Conservation (phyloP, 2,888 invertebrate species). For the Drosophila conformis region DNA sequence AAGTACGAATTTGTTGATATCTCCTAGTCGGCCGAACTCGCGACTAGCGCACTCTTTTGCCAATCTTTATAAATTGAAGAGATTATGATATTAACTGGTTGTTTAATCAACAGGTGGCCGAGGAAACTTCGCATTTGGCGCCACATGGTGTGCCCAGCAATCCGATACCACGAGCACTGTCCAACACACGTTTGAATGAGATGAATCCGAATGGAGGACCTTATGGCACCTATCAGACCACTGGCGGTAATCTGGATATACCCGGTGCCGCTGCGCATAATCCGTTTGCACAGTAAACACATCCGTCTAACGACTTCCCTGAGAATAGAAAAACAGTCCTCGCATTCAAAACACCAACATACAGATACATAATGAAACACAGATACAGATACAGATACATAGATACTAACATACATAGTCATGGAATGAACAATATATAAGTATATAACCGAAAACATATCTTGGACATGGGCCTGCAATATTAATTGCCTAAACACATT, state of each 20-base stretch:
- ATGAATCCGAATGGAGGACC: constrained; percentile 88
- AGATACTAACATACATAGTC: constrained; percentile 24
- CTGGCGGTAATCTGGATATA: constrained; percentile 89
- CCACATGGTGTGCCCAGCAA: constrained; percentile 98
- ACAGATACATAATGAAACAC: constrained; percentile 7
- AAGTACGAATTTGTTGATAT: not conserved
- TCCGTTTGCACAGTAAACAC: constrained; percentile 85
- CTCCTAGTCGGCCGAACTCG: not conserved
- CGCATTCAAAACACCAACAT: constrained; percentile 26
- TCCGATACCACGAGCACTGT: constrained; percentile 94
- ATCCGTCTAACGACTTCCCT: constrained; percentile 11
- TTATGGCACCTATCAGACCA: constrained; percentile 90
- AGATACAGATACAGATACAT: constrained; percentile 4
- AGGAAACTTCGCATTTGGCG: constrained; percentile 93
- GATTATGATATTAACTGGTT: not conserved
- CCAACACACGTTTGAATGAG: constrained; percentile 92
- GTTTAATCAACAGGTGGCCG: constrained; percentile 82
- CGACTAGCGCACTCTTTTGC: constrained; percentile 3
- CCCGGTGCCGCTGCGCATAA: constrained; percentile 86
- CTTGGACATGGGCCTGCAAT: constrained; percentile 79
- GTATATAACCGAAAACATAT: constrained; percentile 78
- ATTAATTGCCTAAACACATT: constrained; percentile 68
- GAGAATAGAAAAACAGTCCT: constrained; percentile 35
- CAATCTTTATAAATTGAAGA: not conserved
- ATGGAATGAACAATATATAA: constrained; percentile 36